A percentile compares a stretch with the other conserved stretches of the same genome.
Conservation (phyloP, 2,797 vertebrate genomes). For the Choloepus didactylus region DNA sequence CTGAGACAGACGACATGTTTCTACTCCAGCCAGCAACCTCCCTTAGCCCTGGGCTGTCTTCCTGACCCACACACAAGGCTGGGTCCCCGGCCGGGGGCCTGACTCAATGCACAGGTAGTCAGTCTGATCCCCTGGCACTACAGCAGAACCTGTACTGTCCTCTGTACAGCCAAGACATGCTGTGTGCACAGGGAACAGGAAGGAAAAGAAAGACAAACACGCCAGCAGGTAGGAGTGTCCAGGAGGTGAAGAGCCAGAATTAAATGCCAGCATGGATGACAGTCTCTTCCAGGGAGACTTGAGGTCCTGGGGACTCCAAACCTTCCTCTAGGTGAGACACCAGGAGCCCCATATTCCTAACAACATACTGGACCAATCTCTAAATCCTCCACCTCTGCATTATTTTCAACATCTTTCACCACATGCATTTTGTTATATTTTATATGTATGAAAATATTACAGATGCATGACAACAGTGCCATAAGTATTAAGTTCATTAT, state of each 20-base stretch:
- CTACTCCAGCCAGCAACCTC: neutral
- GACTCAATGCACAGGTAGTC: neutral
- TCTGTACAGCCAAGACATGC: neutral
- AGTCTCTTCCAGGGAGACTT: too few relatives aligned
- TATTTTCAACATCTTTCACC: too few relatives aligned
- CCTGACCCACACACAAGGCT: neutral
- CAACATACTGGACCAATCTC: too few relatives aligned
- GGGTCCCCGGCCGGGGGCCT: neutral
- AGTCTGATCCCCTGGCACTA: neutral
- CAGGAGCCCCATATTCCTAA: neutral
- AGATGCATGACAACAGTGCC: neutral
- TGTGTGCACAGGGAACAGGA: neutral
- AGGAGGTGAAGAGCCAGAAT: neutral
- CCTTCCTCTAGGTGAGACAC: rapidly evolving
- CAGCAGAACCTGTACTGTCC: neutral
- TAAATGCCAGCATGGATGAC: neutral
- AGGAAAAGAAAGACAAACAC: neutral
- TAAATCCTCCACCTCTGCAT: neutral
- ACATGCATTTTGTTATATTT: neutral
- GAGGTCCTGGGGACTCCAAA: rapidly evolving
- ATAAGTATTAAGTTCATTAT: neutral
- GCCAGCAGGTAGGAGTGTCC: too few relatives aligned
- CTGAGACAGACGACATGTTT: neutral
- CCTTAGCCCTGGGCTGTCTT: neutral
- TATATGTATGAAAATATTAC: neutral